phyloP scores from a whole-genome alignment of 1,140 invertebrate genomes.

The Mesaphorura yosii region DNA sequence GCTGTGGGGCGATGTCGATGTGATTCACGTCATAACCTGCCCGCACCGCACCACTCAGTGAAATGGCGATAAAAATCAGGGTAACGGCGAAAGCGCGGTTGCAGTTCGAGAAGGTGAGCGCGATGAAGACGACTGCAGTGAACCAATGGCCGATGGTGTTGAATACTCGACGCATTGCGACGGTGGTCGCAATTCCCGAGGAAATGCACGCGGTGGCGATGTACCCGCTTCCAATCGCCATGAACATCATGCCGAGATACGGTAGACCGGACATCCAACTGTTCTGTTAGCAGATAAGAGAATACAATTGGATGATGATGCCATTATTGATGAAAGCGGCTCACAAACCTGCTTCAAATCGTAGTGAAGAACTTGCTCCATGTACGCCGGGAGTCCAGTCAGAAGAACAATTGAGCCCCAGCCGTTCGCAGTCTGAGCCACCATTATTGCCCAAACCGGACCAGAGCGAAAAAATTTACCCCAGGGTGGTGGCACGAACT shows the following conservation, averaged over 20 bases:
- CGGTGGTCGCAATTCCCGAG: slow-evolving; percentile 52
- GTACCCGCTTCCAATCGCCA: slow-evolving; percentile 54
- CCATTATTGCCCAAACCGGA: slow-evolving; percentile 59
- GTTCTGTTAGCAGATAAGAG: too few relatives aligned
- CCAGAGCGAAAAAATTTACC: slow-evolving; percentile 54
- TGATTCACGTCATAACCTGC: neutral
- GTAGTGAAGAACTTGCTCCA: slow-evolving; percentile 77
- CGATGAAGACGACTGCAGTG: slow-evolving; percentile 58
- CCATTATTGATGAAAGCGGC: too few relatives aligned
- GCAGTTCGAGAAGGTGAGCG: slow-evolving; percentile 51
- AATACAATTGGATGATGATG: too few relatives aligned
- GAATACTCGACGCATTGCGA: slow-evolving; percentile 57
- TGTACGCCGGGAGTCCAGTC: slow-evolving; percentile 82
- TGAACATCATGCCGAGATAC: slow-evolving; percentile 62
- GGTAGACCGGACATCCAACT: slow-evolving; percentile 56
- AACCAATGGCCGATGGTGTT: slow-evolving; percentile 56
- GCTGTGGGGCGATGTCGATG: neutral
- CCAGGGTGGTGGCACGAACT: slow-evolving; percentile 55
- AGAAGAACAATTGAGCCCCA: slow-evolving; percentile 76
- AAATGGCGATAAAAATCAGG: slow-evolving; percentile 21
- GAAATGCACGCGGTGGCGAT: slow-evolving; percentile 47
- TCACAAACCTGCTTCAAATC: slow-evolving; percentile 69
- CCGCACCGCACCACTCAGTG: neutral
- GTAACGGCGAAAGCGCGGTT: slow-evolving; percentile 46
- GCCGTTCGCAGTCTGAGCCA: slow-evolving; percentile 48